Evolutionary conservation across 2,888 invertebrate species (phyloP).

Genomic region (Melanchra persicariae): DNA sequence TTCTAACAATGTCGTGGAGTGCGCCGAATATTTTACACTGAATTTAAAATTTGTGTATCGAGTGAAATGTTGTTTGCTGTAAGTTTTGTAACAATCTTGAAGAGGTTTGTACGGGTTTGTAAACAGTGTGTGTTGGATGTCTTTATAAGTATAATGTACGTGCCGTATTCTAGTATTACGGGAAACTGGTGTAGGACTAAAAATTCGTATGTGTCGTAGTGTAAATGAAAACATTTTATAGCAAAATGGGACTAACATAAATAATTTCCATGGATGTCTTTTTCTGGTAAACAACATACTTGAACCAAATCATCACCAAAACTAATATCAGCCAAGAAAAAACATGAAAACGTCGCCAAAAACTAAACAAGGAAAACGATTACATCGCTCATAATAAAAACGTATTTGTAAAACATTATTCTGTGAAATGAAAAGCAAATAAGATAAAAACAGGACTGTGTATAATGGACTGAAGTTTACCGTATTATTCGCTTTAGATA

Average conservation of each 20-base stretch:
- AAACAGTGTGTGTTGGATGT: neutral
- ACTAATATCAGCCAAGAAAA: neutral
- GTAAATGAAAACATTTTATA: neutral
- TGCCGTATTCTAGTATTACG: neutral
- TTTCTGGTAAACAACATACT: neutral
- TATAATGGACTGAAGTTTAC: slow-evolving; percentile 62
- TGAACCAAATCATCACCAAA: neutral
- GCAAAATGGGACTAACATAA: neutral
- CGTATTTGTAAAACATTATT: slow-evolving; percentile 51
- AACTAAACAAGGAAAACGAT: slow-evolving; percentile 49
- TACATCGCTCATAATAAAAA: slow-evolving; percentile 54
- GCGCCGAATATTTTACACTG: slow-evolving; percentile 58
- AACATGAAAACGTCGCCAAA: neutral
- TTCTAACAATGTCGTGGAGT: slow-evolving; percentile 76
- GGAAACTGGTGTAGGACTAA: neutral
- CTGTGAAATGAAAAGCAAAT: slow-evolving; percentile 60
- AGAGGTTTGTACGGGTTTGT: slow-evolving; percentile 1
- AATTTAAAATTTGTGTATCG: slow-evolving; percentile 60
- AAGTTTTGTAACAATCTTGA: slow-evolving; percentile 30
- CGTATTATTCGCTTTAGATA: slow-evolving; percentile 60
- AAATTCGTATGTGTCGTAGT: neutral
- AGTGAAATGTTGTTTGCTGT: slow-evolving; percentile 42
- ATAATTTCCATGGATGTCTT: neutral
- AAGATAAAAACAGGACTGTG: slow-evolving; percentile 60
- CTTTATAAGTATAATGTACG: neutral